Percentiles rank a stretch among this genome's conserved stretches.
These are phyloP conservation scores for Platyrinchus mystaceus DNA, from an alignment of 2,797 vertebrate genomes.

Conservation along the genomic window DNA sequence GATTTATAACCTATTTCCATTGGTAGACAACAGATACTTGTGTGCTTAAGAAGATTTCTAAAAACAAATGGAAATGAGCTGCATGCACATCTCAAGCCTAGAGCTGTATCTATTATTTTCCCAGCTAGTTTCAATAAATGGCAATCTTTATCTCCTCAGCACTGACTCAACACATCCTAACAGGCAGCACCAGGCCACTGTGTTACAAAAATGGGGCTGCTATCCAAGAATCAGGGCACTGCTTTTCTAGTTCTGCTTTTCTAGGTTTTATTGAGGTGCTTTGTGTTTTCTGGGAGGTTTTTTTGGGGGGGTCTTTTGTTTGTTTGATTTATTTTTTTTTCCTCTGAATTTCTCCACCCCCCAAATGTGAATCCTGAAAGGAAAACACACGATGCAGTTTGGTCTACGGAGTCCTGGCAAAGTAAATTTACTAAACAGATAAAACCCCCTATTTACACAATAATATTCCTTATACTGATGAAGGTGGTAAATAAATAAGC, in stretches of 20 bases:
- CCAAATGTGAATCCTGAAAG: neutral
- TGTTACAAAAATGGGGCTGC: neutral
- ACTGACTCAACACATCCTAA: neutral
- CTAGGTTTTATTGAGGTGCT: neutral
- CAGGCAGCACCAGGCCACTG: neutral
- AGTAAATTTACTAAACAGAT: neutral
- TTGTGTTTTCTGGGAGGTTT: fast-evolving
- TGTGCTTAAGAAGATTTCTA: neutral
- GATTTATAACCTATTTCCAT: neutral
- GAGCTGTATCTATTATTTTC: neutral
- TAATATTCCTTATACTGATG: neutral
- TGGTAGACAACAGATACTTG: neutral
- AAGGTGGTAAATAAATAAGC: constrained; percentile 22
- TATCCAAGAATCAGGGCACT: neutral
- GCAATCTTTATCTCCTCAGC: neutral
- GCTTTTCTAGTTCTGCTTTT: neutral
- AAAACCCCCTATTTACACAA: neutral
- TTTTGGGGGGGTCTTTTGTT: fast-evolving
- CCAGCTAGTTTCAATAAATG: neutral
- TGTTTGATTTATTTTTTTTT: neutral
- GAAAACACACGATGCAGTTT: neutral
- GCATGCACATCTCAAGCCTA: neutral
- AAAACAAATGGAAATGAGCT: neutral
- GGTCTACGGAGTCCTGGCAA: neutral
- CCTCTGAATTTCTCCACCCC: neutral